Evolutionary conservation across 2,113 vertebrate species (phyloP), one percentile per base, ranked within the genome.

Genomic region (Nyctereutes procyonoides): DNA sequence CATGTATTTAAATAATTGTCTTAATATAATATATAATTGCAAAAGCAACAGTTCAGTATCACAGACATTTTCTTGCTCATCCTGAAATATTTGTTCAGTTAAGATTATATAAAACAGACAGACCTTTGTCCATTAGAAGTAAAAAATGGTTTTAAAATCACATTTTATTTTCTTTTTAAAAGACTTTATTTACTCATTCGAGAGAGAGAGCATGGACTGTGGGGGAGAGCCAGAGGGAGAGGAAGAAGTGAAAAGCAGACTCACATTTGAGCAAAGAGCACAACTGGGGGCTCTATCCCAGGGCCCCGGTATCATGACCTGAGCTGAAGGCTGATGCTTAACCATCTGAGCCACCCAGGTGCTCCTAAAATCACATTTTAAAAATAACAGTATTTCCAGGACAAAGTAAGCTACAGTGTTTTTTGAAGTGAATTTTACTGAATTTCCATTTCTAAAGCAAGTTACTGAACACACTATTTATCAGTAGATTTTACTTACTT

Each of bases 1-100:
- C 38, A 88, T 85, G 85, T 95, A 90, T 95, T 97, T 97, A 90
- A 93, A 87, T 98, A 90, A 96, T 96, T 97, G 97, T 38, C 83
- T 88, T 94, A 96, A 43, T 94, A 81, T 90, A 87, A 81, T 65
- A 51, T 51, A 79, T 93, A 58, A 87, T 92, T 91, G 89, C 30
- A 93, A 5, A 98, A 90, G 94, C 38, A 97, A 97, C 0, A 97
- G 60, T 74, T 83, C n/a, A 38, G 3, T 79, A 91, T 71, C 56
- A 88, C n/a, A 92, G 77, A 56, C 30, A 62, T 93, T 83, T 96
- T 91, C 55, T 87, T 89, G 12, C 85, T 96, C 5, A 35, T 15
- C 17, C 8, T 76, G 28, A 77, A 88, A 81, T 35, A 77, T n/a
- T 51, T 94, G 43, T 77, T 71, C 77, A 79, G 56, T 94, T 94